These are phyloP conservation scores for Hypothenemus hampei DNA, from an alignment of 1,140 invertebrate species.

Conservation along the genomic window DNA sequence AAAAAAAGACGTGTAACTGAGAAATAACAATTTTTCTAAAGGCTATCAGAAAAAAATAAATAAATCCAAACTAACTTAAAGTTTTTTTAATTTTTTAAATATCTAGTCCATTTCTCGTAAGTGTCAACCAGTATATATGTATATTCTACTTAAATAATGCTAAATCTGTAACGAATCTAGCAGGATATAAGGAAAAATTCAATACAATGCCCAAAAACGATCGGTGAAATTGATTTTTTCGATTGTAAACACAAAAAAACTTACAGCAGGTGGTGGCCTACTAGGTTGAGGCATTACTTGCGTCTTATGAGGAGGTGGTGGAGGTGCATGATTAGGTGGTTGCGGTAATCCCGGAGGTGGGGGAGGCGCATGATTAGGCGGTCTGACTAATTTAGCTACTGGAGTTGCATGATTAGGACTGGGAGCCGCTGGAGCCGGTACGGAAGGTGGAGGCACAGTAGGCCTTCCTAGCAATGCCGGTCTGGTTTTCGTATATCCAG, in stretches of 20 bases:
- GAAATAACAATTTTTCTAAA: no score
- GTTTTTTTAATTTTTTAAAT: no score
- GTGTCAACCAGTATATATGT: no score
- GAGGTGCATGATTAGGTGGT: slow-evolving; percentile 33
- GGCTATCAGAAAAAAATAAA: no score
- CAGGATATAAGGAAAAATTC: no score
- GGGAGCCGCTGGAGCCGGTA: slow-evolving; percentile 31
- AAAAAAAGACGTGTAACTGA: no score
- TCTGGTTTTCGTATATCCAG: background rate
- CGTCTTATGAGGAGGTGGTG: slow-evolving; percentile 23
- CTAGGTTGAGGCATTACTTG: slow-evolving; percentile 27
- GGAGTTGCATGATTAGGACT: slow-evolving; percentile 16
- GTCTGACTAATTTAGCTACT: slow-evolving; percentile 30
- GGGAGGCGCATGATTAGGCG: slow-evolving; percentile 40
- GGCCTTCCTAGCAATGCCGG: slow-evolving; percentile 8
- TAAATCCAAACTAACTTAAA: no score
- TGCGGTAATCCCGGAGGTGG: slow-evolving; percentile 33
- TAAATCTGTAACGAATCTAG: no score
- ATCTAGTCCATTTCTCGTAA: no score
- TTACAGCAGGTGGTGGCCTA: slow-evolving; percentile 33
- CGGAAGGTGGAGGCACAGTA: slow-evolving; percentile 31
- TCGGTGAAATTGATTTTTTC: background rate
- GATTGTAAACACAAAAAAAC: background rate
- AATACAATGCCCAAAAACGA: no score
- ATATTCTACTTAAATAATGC: no score